phyloP scores from a whole-genome alignment of 2,113 vertebrate genomes.

The Oryzias woworae region DNA sequence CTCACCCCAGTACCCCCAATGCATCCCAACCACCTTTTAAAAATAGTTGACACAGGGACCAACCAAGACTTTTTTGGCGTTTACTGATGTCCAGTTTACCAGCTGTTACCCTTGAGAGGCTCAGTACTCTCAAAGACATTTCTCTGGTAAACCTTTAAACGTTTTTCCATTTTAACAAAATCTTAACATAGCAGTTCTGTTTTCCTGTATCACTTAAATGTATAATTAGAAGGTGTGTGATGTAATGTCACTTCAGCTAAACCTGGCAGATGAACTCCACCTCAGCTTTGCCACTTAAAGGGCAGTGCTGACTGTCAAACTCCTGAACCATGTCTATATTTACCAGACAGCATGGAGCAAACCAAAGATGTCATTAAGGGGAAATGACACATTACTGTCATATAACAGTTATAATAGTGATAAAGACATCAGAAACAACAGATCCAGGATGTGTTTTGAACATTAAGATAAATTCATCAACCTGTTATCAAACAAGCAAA shows the following conservation, averaged over 20 bases:
- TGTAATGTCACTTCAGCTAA: not conserved
- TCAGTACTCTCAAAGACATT: not conserved
- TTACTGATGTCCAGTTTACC: not conserved
- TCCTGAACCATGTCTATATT: not conserved
- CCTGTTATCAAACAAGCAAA: no score
- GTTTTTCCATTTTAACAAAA: no score
- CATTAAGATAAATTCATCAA: no score
- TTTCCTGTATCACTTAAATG: not conserved
- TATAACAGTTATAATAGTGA: no score
- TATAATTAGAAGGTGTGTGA: not conserved
- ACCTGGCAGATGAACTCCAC: not conserved
- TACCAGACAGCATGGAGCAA: not conserved
- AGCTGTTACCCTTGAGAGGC: not conserved
- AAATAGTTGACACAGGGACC: not conserved
- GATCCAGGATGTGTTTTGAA: no score
- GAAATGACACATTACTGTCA: no score
- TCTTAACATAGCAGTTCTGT: no score
- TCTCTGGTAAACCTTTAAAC: not conserved
- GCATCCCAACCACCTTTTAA: constrained; percentile 1
- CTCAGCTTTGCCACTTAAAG: not conserved
- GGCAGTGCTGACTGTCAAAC: no score
- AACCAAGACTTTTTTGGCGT: not conserved
- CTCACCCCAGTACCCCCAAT: not conserved
- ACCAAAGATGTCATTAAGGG: no score
- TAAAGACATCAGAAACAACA: no score